Evolutionary conservation across 2,888 invertebrate species (phyloP).

Genomic region (Phengaris alcon): DNA sequence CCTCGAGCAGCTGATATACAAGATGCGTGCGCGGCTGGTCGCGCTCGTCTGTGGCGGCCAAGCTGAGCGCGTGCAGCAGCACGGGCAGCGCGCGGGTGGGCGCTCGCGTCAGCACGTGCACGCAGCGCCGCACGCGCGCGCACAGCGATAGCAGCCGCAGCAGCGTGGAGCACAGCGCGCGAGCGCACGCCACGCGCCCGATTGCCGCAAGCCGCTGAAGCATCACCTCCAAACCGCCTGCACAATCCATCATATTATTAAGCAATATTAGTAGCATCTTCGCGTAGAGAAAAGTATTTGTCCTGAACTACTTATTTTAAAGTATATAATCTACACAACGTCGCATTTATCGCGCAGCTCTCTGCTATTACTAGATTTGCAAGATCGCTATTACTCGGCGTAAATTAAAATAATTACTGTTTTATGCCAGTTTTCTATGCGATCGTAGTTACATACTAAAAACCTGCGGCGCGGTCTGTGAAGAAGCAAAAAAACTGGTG

Average conservation of each 20-base stretch:
- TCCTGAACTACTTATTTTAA: too few relatives aligned
- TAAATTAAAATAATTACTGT: too few relatives aligned
- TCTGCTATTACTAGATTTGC: too few relatives aligned
- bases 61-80: slow-evolving; percentile 90
- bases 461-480: too few relatives aligned
- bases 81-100: slow-evolving; percentile 90
- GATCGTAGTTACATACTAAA: too few relatives aligned
- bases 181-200: slow-evolving; percentile 90
- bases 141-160: slow-evolving; percentile 93
- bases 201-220: slow-evolving; percentile 91
- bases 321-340: too few relatives aligned
- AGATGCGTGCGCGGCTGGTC: slow-evolving; percentile 85
- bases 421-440: too few relatives aligned
- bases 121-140: slow-evolving; percentile 93
- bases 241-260: background rate
- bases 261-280: too few relatives aligned
- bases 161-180: slow-evolving; percentile 92
- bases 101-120: slow-evolving; percentile 92
- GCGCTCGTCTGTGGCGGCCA: slow-evolving; percentile 80
- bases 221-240: slow-evolving; percentile 85
- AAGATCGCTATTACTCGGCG: too few relatives aligned
- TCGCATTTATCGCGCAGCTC: too few relatives aligned
- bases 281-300: too few relatives aligned
- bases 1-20: slow-evolving; percentile 93
- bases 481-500: too few relatives aligned